These are phyloP conservation scores for Uloborus plumipes DNA, from an alignment of 2,888 invertebrate species.

Conservation along the genomic window DNA sequence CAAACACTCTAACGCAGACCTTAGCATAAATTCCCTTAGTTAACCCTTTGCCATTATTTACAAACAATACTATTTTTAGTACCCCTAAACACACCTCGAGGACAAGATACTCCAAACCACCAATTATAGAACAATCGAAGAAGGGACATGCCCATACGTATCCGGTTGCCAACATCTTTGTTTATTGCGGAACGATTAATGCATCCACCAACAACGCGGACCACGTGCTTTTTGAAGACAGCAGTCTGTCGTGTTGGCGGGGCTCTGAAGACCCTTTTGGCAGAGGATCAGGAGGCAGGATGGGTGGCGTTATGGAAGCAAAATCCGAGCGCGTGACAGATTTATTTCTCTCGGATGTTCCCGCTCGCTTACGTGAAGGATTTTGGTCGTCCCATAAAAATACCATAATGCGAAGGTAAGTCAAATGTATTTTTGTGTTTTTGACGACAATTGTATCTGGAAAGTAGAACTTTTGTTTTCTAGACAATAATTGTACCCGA, in stretches of 20 bases:
- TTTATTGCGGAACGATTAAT: slow-evolving; percentile 17
- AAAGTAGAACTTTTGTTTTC: background rate
- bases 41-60: no score
- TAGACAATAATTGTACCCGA: background rate
- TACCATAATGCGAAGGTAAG: background rate
- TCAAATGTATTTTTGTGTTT: background rate
- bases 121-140: slow-evolving; percentile 18
- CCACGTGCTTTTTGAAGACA: no score
- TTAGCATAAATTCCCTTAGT: no score
- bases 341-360: no score
- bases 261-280: slow-evolving; percentile 21
- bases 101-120: background rate
- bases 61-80: no score
- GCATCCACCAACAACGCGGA: no score
- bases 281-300: slow-evolving; percentile 30
- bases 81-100: no score
- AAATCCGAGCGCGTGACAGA: background rate
- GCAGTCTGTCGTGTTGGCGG: no score
- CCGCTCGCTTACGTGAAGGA: no score
- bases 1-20: no score
- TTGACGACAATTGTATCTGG: background rate
- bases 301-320: slow-evolving; percentile 29
- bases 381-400: no score
- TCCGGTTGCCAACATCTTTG: slow-evolving; percentile 25
- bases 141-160: no score